Evolutionary conservation across 2,888 invertebrate species (phyloP).

Genomic region (Himalopsyche anomala): DNA sequence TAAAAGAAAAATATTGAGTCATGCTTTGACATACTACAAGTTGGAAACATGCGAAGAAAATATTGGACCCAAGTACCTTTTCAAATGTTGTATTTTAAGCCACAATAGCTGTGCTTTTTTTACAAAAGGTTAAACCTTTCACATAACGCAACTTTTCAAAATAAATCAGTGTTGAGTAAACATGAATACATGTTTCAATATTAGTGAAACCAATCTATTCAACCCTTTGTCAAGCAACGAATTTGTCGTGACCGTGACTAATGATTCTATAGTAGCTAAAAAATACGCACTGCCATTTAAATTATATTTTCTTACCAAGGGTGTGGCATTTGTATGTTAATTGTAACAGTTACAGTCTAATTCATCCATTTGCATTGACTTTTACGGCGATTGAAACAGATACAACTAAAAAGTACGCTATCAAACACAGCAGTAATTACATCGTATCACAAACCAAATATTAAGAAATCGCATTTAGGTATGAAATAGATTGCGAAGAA

Average conservation of each 20-base stretch:
- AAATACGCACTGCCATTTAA: too few species aligned
- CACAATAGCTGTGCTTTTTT: not conserved
- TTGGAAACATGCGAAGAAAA: slow-evolving; percentile 25
- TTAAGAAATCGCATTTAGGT: too few species aligned
- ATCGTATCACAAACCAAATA: too few species aligned
- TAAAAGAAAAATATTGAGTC: slow-evolving; percentile 34
- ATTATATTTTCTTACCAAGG: too few species aligned
- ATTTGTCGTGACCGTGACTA: not conserved
- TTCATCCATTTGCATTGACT: too few species aligned
- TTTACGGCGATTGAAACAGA: too few species aligned
- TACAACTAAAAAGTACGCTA: too few species aligned
- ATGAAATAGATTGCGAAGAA: too few species aligned
- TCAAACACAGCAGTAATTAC: too few species aligned
- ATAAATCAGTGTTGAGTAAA: not conserved
- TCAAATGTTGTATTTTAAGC: not conserved
- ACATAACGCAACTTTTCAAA: not conserved
- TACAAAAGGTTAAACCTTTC: slow-evolving; percentile 1
- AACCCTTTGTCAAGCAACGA: not conserved
- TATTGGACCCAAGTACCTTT: not conserved
- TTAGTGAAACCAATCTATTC: not conserved
- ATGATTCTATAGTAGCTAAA: not conserved
- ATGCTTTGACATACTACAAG: slow-evolving; percentile 19
- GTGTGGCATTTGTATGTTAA: too few species aligned
- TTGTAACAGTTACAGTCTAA: too few species aligned
- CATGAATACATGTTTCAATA: not conserved